A percentile compares a stretch with the other conserved stretches of the same genome.
phyloP scores from a whole-genome alignment of 1,140 invertebrate genomes.

The Acromyrmex charruanus region DNA sequence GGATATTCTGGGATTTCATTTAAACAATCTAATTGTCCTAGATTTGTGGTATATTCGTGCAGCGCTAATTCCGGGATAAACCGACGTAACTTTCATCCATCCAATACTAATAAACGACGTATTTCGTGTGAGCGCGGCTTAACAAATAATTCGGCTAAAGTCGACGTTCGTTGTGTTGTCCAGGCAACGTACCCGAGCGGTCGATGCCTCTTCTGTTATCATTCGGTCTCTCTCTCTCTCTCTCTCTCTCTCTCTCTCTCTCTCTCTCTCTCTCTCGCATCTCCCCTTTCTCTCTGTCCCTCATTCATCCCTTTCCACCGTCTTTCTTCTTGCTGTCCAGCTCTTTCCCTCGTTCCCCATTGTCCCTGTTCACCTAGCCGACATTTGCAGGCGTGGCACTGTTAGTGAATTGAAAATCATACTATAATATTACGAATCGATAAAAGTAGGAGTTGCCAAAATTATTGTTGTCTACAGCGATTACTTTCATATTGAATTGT shows the following conservation, averaged over 20 bases:
- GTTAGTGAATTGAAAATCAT: constrained; percentile 28
- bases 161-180: constrained; percentile 71
- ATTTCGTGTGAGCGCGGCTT: constrained; percentile 61
- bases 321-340: constrained; percentile 26
- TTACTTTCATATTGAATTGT: not conserved
- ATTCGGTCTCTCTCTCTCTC: constrained; percentile 60
- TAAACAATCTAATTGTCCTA: constrained; percentile 33
- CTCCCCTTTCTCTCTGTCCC: constrained; percentile 9
- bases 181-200: constrained; percentile 73
- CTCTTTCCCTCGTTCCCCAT: not conserved
- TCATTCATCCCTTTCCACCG: constrained; percentile 40
- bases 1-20: constrained; percentile 38
- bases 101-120: constrained; percentile 47
- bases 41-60: constrained; percentile 31
- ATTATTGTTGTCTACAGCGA: not conserved
- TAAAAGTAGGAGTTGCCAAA: constrained; percentile 6
- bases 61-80: constrained; percentile 50
- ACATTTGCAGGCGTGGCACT: constrained; percentile 58
- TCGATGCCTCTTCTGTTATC: constrained; percentile 76
- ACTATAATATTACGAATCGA: not conserved
- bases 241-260: not conserved
- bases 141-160: constrained; percentile 75
- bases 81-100: constrained; percentile 46
- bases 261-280: not conserved
- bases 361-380: constrained; percentile 40